Conservation (phyloP, 2,113 vertebrate species). For the Calonectris borealis region DNA sequence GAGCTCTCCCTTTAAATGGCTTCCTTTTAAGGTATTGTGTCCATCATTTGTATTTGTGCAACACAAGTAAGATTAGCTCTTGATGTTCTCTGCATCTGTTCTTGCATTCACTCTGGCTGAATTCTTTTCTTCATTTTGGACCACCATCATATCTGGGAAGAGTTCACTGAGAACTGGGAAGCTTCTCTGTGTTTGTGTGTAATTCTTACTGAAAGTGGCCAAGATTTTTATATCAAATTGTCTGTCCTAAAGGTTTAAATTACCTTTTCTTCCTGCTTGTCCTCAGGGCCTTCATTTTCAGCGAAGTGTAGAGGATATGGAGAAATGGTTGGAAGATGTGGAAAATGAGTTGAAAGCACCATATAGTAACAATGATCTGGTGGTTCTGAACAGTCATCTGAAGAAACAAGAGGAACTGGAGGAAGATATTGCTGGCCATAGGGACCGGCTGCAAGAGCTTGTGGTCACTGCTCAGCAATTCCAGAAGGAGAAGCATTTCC, state of each 20-base stretch:
- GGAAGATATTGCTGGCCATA: constrained; percentile 74
- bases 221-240: neutral
- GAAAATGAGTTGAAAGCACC: constrained; percentile 75
- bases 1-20: neutral
- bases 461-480: constrained; percentile 74
- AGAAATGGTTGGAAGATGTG: constrained; percentile 78
- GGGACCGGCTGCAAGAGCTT: constrained; percentile 74
- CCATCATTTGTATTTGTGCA: neutral
- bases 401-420: constrained; percentile 82
- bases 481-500: constrained; percentile 77
- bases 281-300: constrained; percentile 82
- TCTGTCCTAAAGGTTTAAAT: neutral
- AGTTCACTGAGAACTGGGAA: neutral
- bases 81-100: neutral
- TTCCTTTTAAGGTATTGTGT: neutral
- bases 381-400: constrained; percentile 76
- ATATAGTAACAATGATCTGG: constrained; percentile 69
- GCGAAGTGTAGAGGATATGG: constrained; percentile 77
- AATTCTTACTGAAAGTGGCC: neutral
- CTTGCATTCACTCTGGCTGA: neutral
- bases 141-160: neutral
- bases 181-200: neutral
- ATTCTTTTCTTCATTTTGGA: neutral
- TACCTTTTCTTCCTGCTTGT: neutral
- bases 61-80: neutral